Base-by-base conservation (phyloP, 2,888 invertebrate species). In the Plagodis dolabraria region DNA sequence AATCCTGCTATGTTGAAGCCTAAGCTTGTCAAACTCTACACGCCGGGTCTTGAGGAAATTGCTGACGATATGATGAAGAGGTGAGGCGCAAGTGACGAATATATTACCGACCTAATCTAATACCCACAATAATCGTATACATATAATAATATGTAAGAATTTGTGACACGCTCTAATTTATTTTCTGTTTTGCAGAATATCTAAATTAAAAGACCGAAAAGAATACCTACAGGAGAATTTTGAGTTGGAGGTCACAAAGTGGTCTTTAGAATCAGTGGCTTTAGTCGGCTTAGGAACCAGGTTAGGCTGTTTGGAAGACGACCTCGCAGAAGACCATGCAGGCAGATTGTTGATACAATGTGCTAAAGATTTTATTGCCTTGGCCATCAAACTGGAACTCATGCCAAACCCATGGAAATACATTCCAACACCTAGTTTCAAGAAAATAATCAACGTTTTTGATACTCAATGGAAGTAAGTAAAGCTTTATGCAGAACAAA, bases 1-100 rank as follows among this genome's bases (percentile, higher is more conserved):
- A 96, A 96, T 79, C 95, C 95, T 52, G 92, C 95, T 40, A 85
- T 96, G 79, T 82, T 96, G 79, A 93, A 95, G 71, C 95, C 95
- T 0, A 94, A 94, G 65, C 80, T 93, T 60, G 87, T 93, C 0
- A 93, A 92, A 74, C 76, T 92, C 0, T 94, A 94, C 64, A 73
- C 92, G 5, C 84, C 89, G 2, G 87, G 83, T 8, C 82, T 94
- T 55, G 87, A 92, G 57, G 85, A 88, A 58, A 93, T 94, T 35
- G 93, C 93, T 40, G 77, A 82, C 40, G 91, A 92, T 43, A 78
- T 86, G 71, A 77, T 87, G 2, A 68, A 71, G 34, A 86, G 85
- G 91, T 89, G 76, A 36, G 35, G 12, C 7, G 46, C 5, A 43
- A 38, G 38, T 22, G 2, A 22, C 22, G 22, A 22, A 22, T 22